Evolutionary conservation across 2,113 vertebrate species (phyloP).

Genomic region (Ceratotherium simum): DNA sequence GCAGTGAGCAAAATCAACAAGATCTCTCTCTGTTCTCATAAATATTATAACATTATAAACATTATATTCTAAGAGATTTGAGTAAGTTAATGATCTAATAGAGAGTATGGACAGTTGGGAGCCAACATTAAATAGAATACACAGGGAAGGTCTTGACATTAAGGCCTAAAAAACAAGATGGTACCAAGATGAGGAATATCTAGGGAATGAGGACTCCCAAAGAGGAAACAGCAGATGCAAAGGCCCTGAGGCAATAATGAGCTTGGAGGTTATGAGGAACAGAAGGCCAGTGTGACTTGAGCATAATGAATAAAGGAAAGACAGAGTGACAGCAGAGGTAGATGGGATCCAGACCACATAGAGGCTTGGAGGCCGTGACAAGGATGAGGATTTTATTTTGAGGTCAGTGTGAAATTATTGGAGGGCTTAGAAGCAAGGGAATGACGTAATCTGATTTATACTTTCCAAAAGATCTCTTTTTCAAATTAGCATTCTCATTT

Average conservation of each 20-base stretch:
- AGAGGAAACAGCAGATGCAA: neutral
- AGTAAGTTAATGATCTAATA: neutral
- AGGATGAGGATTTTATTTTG: neutral
- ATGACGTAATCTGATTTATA: neutral
- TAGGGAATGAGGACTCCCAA: neutral
- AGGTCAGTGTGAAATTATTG: neutral
- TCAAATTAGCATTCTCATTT: slow-evolving; percentile 24
- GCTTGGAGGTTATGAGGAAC: neutral
- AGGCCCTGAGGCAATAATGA: neutral
- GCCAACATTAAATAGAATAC: neutral
- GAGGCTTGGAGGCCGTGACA: neutral
- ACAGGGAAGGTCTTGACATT: neutral
- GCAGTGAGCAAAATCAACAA: neutral
- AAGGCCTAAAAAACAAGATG: neutral
- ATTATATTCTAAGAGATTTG: neutral
- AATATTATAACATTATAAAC: too few species aligned
- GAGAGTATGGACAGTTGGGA: neutral
- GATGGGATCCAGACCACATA: neutral
- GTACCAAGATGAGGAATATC: neutral
- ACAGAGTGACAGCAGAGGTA: neutral
- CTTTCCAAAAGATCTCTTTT: neutral
- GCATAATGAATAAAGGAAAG: neutral
- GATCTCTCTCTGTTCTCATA: neutral
- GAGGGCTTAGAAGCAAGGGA: neutral
- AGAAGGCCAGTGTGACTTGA: neutral